These are phyloP conservation scores for Chymomyza caudatula DNA, from an alignment of 2,888 invertebrate species.

Conservation along the genomic window DNA sequence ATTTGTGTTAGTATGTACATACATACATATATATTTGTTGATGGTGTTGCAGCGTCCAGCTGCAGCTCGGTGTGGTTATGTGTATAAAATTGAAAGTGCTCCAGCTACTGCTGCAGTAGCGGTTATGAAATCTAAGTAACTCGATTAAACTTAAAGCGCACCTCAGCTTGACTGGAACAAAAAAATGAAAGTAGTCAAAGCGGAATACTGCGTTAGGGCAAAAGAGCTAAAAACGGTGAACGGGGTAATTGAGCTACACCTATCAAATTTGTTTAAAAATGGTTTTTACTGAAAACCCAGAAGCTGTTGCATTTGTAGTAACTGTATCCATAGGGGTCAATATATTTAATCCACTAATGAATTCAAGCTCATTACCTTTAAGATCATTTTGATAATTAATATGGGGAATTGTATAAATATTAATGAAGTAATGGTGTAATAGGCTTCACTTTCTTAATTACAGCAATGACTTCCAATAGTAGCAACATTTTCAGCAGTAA, in stretches of 20 bases:
- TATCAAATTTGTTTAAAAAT: too few species aligned
- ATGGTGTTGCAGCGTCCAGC: neutral
- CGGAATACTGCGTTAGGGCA: neutral
- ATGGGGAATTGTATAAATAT: too few species aligned
- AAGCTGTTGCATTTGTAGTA: too few species aligned
- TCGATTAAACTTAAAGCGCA: constrained; percentile 33
- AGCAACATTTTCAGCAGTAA: constrained; percentile 12
- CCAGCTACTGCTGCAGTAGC: constrained; percentile 28
- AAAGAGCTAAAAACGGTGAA: neutral
- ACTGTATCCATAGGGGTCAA: neutral
- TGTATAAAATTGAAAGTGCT: constrained; percentile 49
- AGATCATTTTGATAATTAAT: too few species aligned
- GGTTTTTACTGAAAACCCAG: too few species aligned
- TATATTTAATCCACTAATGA: neutral
- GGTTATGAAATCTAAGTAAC: constrained; percentile 43
- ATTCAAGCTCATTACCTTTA: too few species aligned
- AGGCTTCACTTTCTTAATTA: constrained; percentile 44
- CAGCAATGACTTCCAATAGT: constrained; percentile 76
- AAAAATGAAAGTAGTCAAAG: constrained; percentile 42
- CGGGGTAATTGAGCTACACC: neutral
- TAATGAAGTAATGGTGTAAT: too few species aligned
- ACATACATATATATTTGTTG: neutral
- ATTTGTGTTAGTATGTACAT: neutral
- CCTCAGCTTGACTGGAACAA: constrained; percentile 27
- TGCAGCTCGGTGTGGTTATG: constrained; percentile 18